These are phyloP conservation scores for Dicyrtomina minuta DNA, from an alignment of 2,888 invertebrate genomes.

Conservation along the genomic window DNA sequence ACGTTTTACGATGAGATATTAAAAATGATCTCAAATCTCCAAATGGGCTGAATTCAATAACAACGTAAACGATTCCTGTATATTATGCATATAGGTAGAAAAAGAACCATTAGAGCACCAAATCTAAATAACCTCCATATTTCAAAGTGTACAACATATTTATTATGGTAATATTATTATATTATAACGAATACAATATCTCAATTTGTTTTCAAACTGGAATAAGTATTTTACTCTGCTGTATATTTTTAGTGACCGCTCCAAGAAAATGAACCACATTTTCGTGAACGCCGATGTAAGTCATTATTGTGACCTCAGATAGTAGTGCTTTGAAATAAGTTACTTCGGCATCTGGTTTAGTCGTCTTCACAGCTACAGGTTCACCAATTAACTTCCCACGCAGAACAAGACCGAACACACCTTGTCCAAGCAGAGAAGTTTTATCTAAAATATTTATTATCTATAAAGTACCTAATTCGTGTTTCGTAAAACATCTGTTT, in stretches of 20 bases:
- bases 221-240: background rate
- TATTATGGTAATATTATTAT: too few species aligned
- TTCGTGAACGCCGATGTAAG: background rate
- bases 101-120: too few species aligned
- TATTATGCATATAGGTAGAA: too few species aligned
- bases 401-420: too few species aligned
- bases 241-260: background rate
- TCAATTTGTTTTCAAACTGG: too few species aligned
- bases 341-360: background rate
- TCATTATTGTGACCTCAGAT: constrained; percentile 5
- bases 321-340: constrained; percentile 15
- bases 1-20: background rate
- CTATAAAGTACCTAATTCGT: background rate
- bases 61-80: background rate
- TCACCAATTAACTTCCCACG: background rate
- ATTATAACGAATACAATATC: too few species aligned
- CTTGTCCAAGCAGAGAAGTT: background rate
- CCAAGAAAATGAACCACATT: background rate
- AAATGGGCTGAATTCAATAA: background rate
- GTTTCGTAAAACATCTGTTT: background rate
- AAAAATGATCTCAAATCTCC: background rate
- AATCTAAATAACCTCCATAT: background rate
- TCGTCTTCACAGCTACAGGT: constrained; percentile 9
- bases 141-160: background rate
- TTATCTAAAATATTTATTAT: background rate